A percentile compares a stretch with the other conserved stretches of the same genome.
Conservation (phyloP, 2,113 vertebrate genomes). For the Grammomys dolichurus region DNA sequence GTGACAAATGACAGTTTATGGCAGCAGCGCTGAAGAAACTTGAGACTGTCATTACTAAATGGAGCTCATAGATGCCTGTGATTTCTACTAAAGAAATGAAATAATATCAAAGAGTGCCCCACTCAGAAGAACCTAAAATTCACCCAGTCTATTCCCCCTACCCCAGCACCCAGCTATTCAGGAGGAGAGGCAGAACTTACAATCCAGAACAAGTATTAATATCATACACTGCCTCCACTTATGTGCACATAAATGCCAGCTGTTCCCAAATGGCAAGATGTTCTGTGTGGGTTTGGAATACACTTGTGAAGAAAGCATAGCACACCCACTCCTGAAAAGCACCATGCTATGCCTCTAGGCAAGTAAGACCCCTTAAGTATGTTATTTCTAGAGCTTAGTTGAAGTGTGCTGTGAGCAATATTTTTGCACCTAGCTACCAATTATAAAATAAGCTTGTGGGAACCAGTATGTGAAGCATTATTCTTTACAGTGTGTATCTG, state of each 20-base stretch:
- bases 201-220: not conserved
- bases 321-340: not conserved
- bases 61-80: not conserved
- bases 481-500: not conserved
- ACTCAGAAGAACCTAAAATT: not conserved
- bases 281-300: not conserved
- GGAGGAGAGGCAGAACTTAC: not conserved
- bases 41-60: not conserved
- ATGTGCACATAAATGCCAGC: not conserved
- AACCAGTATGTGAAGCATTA: not conserved
- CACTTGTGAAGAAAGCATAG: not conserved
- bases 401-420: not conserved
- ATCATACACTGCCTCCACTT: not conserved
- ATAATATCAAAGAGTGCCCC: not conserved
- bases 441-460: not conserved
- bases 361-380: not conserved
- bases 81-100: not conserved
- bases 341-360: not conserved
- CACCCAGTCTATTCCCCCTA: not conserved
- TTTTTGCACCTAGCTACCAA: not conserved
- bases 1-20: not conserved
- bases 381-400: slow-evolving; percentile 1
- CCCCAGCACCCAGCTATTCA: not conserved
- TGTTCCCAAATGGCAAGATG: not conserved
- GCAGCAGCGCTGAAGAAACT: not conserved